Base-by-base conservation (phyloP, 2,888 invertebrate species). In the Prenolepis imparis region DNA sequence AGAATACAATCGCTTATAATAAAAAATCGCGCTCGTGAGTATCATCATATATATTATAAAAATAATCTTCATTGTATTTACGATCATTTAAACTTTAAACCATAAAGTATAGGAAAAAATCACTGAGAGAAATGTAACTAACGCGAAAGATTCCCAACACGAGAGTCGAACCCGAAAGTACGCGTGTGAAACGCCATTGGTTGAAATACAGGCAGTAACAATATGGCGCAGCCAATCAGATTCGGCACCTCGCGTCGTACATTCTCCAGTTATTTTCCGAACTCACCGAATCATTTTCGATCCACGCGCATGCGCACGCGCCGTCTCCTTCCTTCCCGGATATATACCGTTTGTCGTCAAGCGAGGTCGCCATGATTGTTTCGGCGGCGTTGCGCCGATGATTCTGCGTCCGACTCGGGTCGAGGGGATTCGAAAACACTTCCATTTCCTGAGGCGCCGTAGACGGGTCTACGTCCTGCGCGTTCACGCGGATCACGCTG, bases 401-500 rank as follows among this genome's bases (percentile, higher is more conserved):
- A 44, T 21, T 70, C 59, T 72, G 6, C 59, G 44, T 11, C 5
- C 70, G 32, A 21, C n/a, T n/a, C 28, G 28, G 28, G 3, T 28
- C 28, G 28, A 28, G 28, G 28, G 66, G 67, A 75, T 77, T 64
- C 78, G 78, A 87, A 84, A 86, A 84, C 78, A 87, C 83, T 64
- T 77, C 77, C 67, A 87, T 87, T 89, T 89, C 86, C 87, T 86
- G 82, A 84, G 78, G 84, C 84, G 84, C 81, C 77, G 82, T 83
- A 75, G 70, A 87, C 86, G 87, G 84, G 82, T 84, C 84, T 84
- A 84, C 80, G 80, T 89, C 84, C 72, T 68, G 86, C 82, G 86
- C 88, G 85, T 88, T 91, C n/a, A n/a, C n/a, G n/a, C n/a, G n/a
- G n/a, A n/a, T 92, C 92, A 92, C 92, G 91, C 91, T 89, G 91